Conservation (phyloP, 1,140 invertebrate genomes). For the Tetranychus urticae region DNA sequence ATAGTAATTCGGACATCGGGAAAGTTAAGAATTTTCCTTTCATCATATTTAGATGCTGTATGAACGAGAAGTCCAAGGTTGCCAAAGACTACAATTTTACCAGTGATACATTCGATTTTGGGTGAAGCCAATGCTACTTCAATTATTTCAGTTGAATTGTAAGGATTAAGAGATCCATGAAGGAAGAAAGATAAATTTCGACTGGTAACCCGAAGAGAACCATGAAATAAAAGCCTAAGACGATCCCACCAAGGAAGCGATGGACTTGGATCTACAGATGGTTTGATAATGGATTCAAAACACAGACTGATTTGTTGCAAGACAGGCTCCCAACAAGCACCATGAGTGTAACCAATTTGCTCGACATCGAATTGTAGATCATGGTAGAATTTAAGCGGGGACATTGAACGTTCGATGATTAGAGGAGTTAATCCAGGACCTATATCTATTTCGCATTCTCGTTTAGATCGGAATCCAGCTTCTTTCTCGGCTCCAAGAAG, state of each 20-base stretch:
- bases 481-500: conserved; percentile 68
- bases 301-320: conserved; percentile 45
- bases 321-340: conserved; percentile 94
- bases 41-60: conserved; percentile 95
- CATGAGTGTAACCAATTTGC: conserved; percentile 26
- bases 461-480: conserved; percentile 42
- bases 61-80: conserved; percentile 66
- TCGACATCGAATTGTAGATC: conserved; percentile 48
- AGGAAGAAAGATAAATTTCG: conserved; percentile 61
- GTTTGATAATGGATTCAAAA: conserved; percentile 44
- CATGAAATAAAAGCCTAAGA: conserved; percentile 71
- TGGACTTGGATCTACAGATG: conserved; percentile 74
- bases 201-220: conserved; percentile 60
- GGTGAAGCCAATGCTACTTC: conserved; percentile 80
- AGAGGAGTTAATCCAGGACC: conserved; percentile 25
- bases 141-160: conserved; percentile 97
- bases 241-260: conserved; percentile 95
- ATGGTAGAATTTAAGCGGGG: conserved; percentile 86
- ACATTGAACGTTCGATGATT: conserved; percentile 46
- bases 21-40: conserved; percentile 68
- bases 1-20: conserved; percentile 52
- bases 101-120: conserved; percentile 85
- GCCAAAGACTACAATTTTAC: conserved; percentile 58
- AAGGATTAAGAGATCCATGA: conserved; percentile 86
- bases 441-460: conserved; percentile 24